Conservation (phyloP, 2,888 invertebrate genomes). For the Drosophila mimetica region DNA sequence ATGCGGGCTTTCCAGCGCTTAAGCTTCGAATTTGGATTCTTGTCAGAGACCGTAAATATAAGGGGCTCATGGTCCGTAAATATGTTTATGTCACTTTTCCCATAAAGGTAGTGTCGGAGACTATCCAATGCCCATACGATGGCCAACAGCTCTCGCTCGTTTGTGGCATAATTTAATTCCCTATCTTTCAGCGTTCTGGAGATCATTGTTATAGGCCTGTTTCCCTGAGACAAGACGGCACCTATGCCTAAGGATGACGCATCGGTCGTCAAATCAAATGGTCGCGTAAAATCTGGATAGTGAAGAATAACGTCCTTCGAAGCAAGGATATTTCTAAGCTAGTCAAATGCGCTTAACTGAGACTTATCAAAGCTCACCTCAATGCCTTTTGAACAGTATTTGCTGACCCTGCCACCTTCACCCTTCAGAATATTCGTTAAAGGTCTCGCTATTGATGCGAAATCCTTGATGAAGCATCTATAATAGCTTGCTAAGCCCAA, state of each 20-base stretch:
- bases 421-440: constrained; percentile 6
- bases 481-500: constrained; percentile 8
- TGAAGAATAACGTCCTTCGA: background rate
- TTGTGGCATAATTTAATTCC: too few relatives aligned
- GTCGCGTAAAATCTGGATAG: constrained; percentile 1
- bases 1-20: constrained; percentile 4
- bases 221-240: background rate
- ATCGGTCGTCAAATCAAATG: constrained; percentile 1
- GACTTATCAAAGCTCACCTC: background rate
- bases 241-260: background rate
- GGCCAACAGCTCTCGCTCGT: too few relatives aligned
- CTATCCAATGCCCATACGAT: too few relatives aligned
- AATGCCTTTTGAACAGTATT: constrained; percentile 6
- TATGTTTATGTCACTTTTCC: constrained; percentile 6
- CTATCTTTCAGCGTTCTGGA: too few relatives aligned
- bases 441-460: constrained; percentile 13
- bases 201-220: too few relatives aligned
- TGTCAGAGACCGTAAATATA: background rate
- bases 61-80: constrained; percentile 3
- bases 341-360: constrained; percentile 1
- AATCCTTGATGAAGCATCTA: too few relatives aligned
- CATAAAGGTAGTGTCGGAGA: constrained; percentile 4
- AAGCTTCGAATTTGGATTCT: background rate
- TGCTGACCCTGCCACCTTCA: constrained; percentile 9
- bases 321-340: too few relatives aligned